Percentiles rank a stretch among this genome's conserved stretches.
Evolutionary conservation across 2,797 vertebrate genomes (phyloP).

Genomic region (Stomatorhinus walkeri): DNA sequence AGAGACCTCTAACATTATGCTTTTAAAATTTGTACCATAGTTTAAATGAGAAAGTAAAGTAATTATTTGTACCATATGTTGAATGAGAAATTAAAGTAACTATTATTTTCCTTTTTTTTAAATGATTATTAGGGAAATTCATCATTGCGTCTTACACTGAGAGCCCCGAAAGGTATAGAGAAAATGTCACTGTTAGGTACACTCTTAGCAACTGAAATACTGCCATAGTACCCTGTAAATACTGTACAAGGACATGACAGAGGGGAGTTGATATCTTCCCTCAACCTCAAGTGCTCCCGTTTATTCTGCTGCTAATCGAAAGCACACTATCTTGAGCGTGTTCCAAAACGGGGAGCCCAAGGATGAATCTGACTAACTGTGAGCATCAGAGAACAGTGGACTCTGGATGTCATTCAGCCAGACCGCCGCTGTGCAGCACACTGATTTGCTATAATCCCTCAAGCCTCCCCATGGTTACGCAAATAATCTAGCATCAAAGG

Average conservation of each 20-base stretch:
- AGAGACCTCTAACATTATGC: background rate
- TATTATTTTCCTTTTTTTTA: background rate
- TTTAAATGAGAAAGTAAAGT: background rate
- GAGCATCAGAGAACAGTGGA: conserved; percentile 1
- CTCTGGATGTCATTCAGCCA: conserved; percentile 16
- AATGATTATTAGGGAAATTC: background rate
- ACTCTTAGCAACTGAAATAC: conserved; percentile 7
- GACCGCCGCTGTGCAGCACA: background rate
- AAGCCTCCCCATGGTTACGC: conserved; percentile 17
- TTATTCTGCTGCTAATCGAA: background rate
- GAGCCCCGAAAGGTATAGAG: background rate
- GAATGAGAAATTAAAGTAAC: background rate
- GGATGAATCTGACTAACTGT: background rate
- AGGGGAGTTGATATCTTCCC: conserved; percentile 5
- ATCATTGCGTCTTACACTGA: background rate
- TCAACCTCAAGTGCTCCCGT: conserved; percentile 15
- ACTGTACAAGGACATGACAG: background rate
- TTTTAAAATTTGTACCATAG: background rate
- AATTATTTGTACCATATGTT: background rate
- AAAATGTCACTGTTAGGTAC: background rate
- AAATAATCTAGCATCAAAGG: conserved; percentile 14
- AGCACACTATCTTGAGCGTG: conserved; percentile 7
- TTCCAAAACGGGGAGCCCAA: conserved; percentile 10
- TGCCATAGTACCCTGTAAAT: background rate
- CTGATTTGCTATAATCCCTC: conserved; percentile 14